Evolutionary conservation across 2,888 invertebrate species (phyloP).

Genomic region (Chaetogeoica ovagalla): DNA sequence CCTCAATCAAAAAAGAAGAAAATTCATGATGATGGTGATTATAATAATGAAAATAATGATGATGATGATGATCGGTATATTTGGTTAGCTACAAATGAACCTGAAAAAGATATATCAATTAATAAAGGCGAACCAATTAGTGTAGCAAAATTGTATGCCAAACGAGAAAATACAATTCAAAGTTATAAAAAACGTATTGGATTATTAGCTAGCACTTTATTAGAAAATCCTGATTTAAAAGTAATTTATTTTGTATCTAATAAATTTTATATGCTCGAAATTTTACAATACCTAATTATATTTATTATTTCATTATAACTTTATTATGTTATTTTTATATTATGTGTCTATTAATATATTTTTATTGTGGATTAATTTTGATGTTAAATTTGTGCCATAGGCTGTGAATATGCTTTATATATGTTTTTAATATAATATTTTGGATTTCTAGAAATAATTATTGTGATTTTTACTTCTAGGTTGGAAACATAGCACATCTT

Average conservation of each 20-base stretch:
- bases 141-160: slow-evolving; percentile 73
- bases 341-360: no score
- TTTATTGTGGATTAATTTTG: no score
- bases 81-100: slow-evolving; percentile 60
- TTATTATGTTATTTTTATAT: no score
- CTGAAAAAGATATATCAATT: slow-evolving; percentile 59
- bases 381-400: no score
- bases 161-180: slow-evolving; percentile 72
- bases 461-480: slow-evolving; percentile 58
- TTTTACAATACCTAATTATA: not conserved
- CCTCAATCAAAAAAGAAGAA: slow-evolving; percentile 14
- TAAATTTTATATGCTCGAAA: not conserved
- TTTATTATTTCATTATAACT: no score
- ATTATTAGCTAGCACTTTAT: slow-evolving; percentile 74
- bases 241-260: slow-evolving; percentile 55
- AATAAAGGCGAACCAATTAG: slow-evolving; percentile 64
- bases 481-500: slow-evolving; percentile 75
- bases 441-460: not conserved
- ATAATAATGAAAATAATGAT: slow-evolving; percentile 57
- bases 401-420: no score
- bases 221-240: slow-evolving; percentile 86
- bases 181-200: slow-evolving; percentile 82
- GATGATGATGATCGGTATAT: slow-evolving; percentile 59
- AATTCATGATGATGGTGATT: slow-evolving; percentile 56
- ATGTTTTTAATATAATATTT: no score